A percentile compares a stretch with the other conserved stretches of the same genome.
phyloP scores from a whole-genome alignment of 2,797 vertebrate species.

The Harpagifer antarcticus region DNA sequence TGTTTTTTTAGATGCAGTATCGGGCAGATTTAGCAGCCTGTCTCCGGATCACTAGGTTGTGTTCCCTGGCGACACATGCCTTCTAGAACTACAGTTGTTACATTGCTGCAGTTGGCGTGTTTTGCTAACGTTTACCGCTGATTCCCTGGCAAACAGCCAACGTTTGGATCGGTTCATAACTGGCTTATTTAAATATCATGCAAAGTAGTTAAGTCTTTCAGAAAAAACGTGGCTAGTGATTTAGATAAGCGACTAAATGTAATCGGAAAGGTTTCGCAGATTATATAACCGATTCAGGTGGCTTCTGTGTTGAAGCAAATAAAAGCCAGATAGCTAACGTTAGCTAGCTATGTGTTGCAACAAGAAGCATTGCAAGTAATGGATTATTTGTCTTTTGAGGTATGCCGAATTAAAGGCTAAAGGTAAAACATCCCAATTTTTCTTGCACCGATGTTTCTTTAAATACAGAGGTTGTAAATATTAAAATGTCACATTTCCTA shows the following conservation, averaged over 20 bases:
- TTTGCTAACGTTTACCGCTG: conserved; percentile 9
- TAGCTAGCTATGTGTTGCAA: background rate
- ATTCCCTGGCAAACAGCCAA: background rate
- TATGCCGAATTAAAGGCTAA: background rate
- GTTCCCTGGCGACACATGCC: background rate
- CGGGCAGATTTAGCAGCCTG: background rate
- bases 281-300: too few species aligned
- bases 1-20: background rate
- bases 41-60: background rate
- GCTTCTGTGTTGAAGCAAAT: background rate
- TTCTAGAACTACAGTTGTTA: conserved; percentile 37
- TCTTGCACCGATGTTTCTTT: accelerated
- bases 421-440: accelerated
- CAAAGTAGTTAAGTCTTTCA: accelerated
- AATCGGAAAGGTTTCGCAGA: too few species aligned
- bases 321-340: background rate
- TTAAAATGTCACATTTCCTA: background rate
- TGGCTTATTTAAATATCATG: background rate
- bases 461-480: accelerated
- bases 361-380: background rate
- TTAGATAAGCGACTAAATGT: too few species aligned
- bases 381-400: background rate
- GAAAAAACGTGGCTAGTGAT: accelerated
- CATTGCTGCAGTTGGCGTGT: background rate
- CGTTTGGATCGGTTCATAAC: background rate